These are phyloP conservation scores for Notolabrus celidotus DNA, from an alignment of 2,797 vertebrate genomes.

Conservation along the genomic window DNA sequence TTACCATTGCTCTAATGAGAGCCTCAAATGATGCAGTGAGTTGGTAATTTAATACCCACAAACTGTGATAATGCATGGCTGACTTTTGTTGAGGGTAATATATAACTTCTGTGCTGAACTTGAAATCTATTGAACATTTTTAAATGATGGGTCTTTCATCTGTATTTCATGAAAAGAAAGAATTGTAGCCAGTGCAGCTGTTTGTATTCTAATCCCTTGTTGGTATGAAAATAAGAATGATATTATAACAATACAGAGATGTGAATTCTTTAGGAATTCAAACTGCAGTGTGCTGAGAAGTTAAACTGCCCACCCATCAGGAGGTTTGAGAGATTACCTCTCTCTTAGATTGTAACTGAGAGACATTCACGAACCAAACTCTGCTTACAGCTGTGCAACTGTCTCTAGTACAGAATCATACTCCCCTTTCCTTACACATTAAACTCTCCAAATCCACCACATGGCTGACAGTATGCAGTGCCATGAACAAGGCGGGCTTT, in stretches of 20 bases:
- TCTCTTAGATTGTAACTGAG: neutral
- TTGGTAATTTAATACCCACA: constrained; percentile 18
- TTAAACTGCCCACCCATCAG: constrained; percentile 12
- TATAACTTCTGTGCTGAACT: constrained; percentile 1
- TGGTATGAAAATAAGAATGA: neutral
- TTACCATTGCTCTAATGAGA: constrained; percentile 39
- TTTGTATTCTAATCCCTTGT: neutral
- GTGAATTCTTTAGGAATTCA: constrained; percentile 9
- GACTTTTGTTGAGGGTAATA: neutral
- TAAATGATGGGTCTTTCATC: neutral
- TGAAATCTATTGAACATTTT: neutral
- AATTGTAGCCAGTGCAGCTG: neutral
- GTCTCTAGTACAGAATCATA: no score
- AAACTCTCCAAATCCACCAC: constrained; percentile 13
- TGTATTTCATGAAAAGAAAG: neutral
- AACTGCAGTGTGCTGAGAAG: constrained; percentile 2
- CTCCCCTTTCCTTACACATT: neutral
- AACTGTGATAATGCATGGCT: constrained; percentile 7
- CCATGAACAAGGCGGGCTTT: constrained; percentile 7
- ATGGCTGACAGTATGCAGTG: constrained; percentile 5
- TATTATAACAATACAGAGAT: neutral
- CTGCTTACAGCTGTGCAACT: neutral
- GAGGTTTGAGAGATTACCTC: constrained; percentile 4
- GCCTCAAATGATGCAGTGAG: constrained; percentile 23
- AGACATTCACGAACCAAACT: constrained; percentile 15